Evolutionary conservation across 2,797 vertebrate species (phyloP).

Genomic region (Podarcis lilfordi): DNA sequence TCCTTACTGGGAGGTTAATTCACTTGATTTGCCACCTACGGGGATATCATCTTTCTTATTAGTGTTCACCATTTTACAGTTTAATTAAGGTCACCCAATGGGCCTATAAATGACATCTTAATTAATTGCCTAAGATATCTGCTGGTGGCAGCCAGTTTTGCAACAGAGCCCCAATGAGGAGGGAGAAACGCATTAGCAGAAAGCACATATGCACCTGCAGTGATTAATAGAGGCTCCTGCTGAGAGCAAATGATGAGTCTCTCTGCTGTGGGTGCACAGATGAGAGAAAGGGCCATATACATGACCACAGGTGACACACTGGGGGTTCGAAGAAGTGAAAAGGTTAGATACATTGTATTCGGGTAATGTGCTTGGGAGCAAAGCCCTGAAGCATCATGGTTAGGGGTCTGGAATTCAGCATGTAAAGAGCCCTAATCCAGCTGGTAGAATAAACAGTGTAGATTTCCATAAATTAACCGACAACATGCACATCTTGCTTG

Average conservation of each 20-base stretch:
- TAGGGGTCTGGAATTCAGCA: not conserved
- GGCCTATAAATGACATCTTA: constrained; percentile 69
- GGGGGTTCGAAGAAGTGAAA: not conserved
- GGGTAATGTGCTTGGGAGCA: not conserved
- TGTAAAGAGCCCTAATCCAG: not conserved
- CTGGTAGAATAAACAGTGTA: not conserved
- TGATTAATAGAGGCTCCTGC: constrained; percentile 11
- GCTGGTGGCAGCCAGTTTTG: constrained; percentile 32
- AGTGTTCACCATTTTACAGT: constrained; percentile 57
- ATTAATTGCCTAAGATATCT: constrained; percentile 58
- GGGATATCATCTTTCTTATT: constrained; percentile 61
- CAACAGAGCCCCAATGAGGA: not conserved
- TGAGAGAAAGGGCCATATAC: not conserved
- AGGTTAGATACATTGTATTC: not conserved
- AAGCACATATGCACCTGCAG: fast-evolving
- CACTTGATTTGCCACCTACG: constrained; percentile 41
- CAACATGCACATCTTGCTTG: not conserved
- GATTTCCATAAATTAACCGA: not conserved
- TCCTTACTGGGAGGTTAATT: constrained; percentile 54
- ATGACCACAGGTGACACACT: not conserved
- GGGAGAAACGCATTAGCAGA: not conserved
- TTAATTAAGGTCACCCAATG: constrained; percentile 69
- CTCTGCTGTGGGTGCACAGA: not conserved
- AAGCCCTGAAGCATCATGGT: not conserved
- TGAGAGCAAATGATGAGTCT: constrained; percentile 18